Conservation (phyloP, 2,888 invertebrate species). For the Drosophila gaucha region DNA sequence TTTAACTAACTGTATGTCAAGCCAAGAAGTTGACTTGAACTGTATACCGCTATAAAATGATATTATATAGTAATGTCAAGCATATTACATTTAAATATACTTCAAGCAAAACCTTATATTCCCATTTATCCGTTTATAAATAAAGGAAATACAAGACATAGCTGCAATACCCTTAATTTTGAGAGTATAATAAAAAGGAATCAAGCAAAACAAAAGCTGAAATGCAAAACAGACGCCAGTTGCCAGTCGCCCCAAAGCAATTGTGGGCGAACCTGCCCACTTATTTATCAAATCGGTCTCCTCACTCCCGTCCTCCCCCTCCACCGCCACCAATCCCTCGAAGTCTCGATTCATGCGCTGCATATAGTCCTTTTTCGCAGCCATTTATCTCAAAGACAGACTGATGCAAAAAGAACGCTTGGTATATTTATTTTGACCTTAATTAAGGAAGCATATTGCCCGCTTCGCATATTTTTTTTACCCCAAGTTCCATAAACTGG, state of each 20-base stretch:
- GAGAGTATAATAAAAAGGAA: constrained; percentile 6
- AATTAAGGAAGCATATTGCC: constrained; percentile 77
- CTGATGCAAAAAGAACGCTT: constrained; percentile 42
- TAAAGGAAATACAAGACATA: not conserved
- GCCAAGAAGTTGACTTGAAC: too few species aligned
- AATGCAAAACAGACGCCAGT: constrained; percentile 43
- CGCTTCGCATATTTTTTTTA: constrained; percentile 39
- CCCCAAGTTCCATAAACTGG: constrained; percentile 1
- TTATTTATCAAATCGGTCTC: constrained; percentile 74
- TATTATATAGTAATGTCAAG: too few species aligned
- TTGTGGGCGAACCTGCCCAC: constrained; percentile 42
- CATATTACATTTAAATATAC: not conserved
- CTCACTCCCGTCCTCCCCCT: not conserved
- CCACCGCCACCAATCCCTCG: not conserved
- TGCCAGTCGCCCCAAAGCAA: constrained; percentile 38
- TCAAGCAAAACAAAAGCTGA: constrained; percentile 22
- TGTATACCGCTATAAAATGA: too few species aligned
- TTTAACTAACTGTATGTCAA: too few species aligned
- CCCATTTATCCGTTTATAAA: too few species aligned
- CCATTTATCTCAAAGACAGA: constrained; percentile 70
- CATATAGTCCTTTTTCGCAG: constrained; percentile 37
- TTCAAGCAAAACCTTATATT: not conserved
- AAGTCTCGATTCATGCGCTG: not conserved
- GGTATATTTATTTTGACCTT: constrained; percentile 67
- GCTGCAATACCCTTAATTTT: not conserved